These are phyloP conservation scores for Psittacula echo DNA, from an alignment of 2,797 vertebrate species.

Conservation along the genomic window DNA sequence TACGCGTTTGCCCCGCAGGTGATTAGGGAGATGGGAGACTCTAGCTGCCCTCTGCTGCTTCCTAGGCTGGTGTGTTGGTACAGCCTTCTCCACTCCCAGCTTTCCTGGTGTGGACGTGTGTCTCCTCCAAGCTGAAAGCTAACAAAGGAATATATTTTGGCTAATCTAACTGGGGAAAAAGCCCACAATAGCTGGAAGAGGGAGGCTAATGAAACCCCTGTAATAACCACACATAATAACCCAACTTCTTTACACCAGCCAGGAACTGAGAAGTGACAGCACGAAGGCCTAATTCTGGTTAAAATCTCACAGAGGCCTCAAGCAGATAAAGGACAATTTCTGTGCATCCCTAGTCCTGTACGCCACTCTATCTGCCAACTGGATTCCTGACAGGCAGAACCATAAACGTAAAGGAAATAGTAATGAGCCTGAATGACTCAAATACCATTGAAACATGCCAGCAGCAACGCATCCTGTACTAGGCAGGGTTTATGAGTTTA, in stretches of 20 bases:
- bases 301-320: neutral
- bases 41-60: neutral
- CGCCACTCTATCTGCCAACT: neutral
- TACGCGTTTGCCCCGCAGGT: neutral
- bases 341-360: neutral
- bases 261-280: neutral
- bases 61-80: neutral
- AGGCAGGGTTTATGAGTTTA: slow-evolving; percentile 34
- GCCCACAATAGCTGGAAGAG: neutral
- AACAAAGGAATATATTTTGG: neutral
- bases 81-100: neutral
- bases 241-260: neutral
- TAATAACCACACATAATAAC: neutral
- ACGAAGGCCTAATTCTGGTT: neutral
- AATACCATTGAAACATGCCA: neutral
- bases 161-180: neutral
- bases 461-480: neutral
- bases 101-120: neutral
- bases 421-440: slow-evolving; percentile 18
- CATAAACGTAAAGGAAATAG: slow-evolving; percentile 35
- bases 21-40: neutral
- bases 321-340: neutral
- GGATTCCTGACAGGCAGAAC: neutral
- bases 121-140: neutral
- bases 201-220: neutral